Evolutionary conservation across 2,888 invertebrate species (phyloP), one percentile per base, ranked within the genome.

Genomic region (Eupsilia transversa): DNA sequence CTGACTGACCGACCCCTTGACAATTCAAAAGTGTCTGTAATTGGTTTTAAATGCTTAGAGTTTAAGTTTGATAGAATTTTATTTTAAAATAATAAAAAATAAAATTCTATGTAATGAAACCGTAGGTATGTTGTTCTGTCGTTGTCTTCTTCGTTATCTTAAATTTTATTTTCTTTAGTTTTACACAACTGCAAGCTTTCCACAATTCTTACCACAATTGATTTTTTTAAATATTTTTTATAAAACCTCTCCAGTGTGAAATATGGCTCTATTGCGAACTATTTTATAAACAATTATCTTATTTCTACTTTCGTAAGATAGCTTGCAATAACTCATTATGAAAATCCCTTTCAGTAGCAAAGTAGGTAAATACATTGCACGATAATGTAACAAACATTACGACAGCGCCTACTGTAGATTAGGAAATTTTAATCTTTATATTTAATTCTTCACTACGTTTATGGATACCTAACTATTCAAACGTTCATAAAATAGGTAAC

Each of bases 251-350:
- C 35, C 57, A 75, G 52, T 52, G 12, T 71, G 64, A 27, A 71
- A 27, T n/a, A 43, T n/a, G n/a, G 2, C 60, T 54, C 71, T 82
- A 82, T n/a, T 14, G 10, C 30, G 10, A 67, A 63, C 12, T 20
- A 70, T 71, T 63, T 67, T 23, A 20, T 33, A 14, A 63, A 56
- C 35, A 17, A 30, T 70, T 59, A 77, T 60, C 49, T 60, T 56
- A 54, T 71, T 80, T 41, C 7, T 71, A 35, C 2, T 68, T 59
- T 76, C 30, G 35, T 17, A 38, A 61, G 14, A 14, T 17, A 65
- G 43, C n/a, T 54, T 23, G 38, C 12, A 60, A 52, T 60, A 52
- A 77, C 0, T 78, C 14, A 46, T 68, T 69, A 65, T 7, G 30
- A 33, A 56, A 60, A 75, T 64, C 23, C 41, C 35, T 38, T 77